Percentiles rank a stretch among this genome's conserved stretches.
These are phyloP conservation scores for Coccyzus lansbergi DNA, from an alignment of 2,797 vertebrate species.

Conservation along the genomic window DNA sequence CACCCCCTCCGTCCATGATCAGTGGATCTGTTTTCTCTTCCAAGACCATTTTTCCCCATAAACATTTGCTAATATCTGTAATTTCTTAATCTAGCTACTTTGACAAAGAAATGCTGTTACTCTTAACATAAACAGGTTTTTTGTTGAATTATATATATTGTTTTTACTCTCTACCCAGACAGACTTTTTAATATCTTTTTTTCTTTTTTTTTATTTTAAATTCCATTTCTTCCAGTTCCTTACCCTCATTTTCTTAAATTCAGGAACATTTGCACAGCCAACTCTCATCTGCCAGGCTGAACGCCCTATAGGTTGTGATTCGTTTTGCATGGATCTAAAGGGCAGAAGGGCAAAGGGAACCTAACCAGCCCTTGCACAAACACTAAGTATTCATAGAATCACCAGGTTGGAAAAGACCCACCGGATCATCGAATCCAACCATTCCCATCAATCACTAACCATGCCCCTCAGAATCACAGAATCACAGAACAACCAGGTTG, in stretches of 20 bases:
- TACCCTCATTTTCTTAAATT: accelerated
- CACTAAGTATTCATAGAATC: too few species aligned
- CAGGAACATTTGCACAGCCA: neutral
- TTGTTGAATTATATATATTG: neutral
- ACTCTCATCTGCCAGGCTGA: neutral
- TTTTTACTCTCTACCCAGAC: neutral
- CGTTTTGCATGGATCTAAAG: neutral
- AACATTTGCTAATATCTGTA: neutral
- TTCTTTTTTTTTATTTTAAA: neutral
- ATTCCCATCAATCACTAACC: too few species aligned
- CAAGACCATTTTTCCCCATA: neutral
- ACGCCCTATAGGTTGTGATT: neutral
- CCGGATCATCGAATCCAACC: too few species aligned
- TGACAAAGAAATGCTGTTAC: neutral
- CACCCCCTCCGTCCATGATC: neutral
- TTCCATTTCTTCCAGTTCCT: accelerated
- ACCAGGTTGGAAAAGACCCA: too few species aligned
- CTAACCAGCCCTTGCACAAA: neutral
- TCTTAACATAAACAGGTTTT: neutral
- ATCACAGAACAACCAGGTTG: too few species aligned
- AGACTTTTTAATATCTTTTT: neutral
- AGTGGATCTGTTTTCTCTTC: neutral
- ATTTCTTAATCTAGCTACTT: neutral
- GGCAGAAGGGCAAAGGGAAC: neutral
- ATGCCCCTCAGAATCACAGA: too few species aligned